Evolutionary conservation across 2,113 vertebrate species (phyloP), one percentile per base, ranked within the genome.

Genomic region (Actenoides hombroni): DNA sequence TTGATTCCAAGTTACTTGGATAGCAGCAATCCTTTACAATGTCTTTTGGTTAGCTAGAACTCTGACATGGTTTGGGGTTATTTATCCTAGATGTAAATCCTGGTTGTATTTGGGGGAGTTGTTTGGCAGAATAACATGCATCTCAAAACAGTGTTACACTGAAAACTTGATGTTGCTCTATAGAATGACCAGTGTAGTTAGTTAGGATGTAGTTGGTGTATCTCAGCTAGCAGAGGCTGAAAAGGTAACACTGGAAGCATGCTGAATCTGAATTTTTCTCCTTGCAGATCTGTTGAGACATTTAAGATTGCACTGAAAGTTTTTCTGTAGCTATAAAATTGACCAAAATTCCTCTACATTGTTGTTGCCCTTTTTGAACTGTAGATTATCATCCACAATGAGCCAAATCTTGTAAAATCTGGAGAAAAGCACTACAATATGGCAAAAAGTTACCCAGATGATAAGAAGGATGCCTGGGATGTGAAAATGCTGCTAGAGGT

Each of bases 401-500:
- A 97, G 71, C 98, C 99, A 70, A 89, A 98, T 82, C 8, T 25
- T 21, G 97, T 98, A 49, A 90, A 17, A 26, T 75, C 84, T 74
- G 94, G 96, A 18, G 48, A 86, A 95, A 96, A 73, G 65, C 99
- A 99, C 91, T 99, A 99, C 75, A 99, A 99, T 69, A 99, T 99
- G 99, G 95, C 99, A 46, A 98, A 94, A 93, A 98, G 98, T 92
- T 98, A 98, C 31, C 98, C 99, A 5, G 83, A 94, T 33, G 97
- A 83, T 59, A 97, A 97, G 33, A 98, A 98, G 83, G 98, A 98
- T 79, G 99, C 99, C 53, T 99, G 99, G 99, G 99, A 99, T 40
- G 99, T 99, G 86, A 99, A 99, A 97, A 98, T 81, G 91, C 98
- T 99, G 74, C 97, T 99, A 35, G 99, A 99, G 99, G 99, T 99